These are phyloP conservation scores for Aulostomus chinensis DNA, from an alignment of 2,797 vertebrate species.

Conservation along the genomic window DNA sequence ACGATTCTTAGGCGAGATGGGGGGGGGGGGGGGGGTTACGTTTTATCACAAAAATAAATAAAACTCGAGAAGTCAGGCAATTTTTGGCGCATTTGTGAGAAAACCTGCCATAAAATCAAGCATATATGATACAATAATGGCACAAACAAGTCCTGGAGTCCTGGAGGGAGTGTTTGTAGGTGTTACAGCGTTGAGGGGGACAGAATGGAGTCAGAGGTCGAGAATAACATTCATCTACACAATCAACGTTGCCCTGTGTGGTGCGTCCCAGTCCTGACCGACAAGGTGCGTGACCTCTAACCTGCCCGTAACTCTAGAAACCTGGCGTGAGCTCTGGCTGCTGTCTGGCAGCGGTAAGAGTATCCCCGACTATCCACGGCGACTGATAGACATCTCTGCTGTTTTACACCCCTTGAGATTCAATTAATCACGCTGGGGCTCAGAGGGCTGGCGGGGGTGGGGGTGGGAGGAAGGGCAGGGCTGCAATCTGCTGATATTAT, in stretches of 20 bases:
- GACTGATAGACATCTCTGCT: constrained; percentile 37
- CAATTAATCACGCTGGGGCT: constrained; percentile 40
- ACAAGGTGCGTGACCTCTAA: constrained; percentile 55
- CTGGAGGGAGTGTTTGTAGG: no score
- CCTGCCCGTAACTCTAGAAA: constrained; percentile 57
- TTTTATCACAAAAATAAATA: no score
- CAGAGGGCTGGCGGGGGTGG: not conserved
- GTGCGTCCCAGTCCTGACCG: constrained; percentile 8
- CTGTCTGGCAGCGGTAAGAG: constrained; percentile 57
- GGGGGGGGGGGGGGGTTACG: no score
- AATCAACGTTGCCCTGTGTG: not conserved
- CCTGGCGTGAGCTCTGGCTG: constrained; percentile 11
- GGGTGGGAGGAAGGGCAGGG: no score
- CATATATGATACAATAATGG: no score
- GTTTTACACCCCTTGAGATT: constrained; percentile 42
- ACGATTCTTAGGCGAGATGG: no score
- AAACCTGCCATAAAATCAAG: no score
- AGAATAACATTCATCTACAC: constrained; percentile 19
- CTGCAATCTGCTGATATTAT: no score
- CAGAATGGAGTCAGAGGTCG: not conserved
- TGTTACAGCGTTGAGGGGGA: no score
- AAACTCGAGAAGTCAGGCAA: no score
- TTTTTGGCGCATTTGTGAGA: no score
- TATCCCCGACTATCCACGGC: constrained; percentile 35
- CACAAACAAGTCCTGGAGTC: no score